Evolutionary conservation across 2,797 vertebrate species (phyloP).

Genomic region (Champsocephalus esox): DNA sequence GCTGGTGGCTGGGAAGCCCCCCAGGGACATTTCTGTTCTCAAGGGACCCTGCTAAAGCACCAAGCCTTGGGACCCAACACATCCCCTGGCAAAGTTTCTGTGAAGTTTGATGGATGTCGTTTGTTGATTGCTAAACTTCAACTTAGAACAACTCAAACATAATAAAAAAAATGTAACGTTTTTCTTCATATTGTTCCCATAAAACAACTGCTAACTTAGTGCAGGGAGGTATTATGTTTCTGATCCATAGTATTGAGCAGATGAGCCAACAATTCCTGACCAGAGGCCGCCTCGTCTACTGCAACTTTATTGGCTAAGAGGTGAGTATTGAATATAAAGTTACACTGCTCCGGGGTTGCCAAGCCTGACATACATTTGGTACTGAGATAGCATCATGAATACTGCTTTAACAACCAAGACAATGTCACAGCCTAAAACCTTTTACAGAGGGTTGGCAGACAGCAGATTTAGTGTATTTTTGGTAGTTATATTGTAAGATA

Average conservation of each 20-base stretch:
- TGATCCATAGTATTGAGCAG: conserved; percentile 56
- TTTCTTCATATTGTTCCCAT: conserved; percentile 8
- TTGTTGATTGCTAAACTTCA: conserved; percentile 5
- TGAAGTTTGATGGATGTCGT: conserved; percentile 7
- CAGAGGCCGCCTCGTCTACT: conserved; percentile 32
- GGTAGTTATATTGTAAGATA: conserved; percentile 25
- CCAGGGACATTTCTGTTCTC: conserved; percentile 62
- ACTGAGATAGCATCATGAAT: conserved; percentile 47
- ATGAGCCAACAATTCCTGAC: conserved; percentile 56
- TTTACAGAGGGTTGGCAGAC: conserved; percentile 31
- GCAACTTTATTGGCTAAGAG: conserved; percentile 51
- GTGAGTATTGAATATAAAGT: conserved; percentile 60
- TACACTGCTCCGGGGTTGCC: conserved; percentile 46
- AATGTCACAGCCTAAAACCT: conserved; percentile 54
- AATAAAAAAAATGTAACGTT: background rate
- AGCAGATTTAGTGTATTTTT: conserved; percentile 32
- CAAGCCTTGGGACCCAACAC: conserved; percentile 17
- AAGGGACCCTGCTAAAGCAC: conserved; percentile 51
- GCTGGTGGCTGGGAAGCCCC: conserved; percentile 61
- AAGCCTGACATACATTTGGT: conserved; percentile 55
- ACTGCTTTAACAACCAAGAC: conserved; percentile 50
- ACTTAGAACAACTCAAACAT: background rate
- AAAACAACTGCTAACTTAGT: conserved; percentile 28
- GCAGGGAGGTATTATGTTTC: conserved; percentile 34
- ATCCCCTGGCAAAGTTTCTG: conserved; percentile 6